Evolutionary conservation across 2,888 invertebrate genomes (phyloP).

Genomic region (Ectemnius continuus): DNA sequence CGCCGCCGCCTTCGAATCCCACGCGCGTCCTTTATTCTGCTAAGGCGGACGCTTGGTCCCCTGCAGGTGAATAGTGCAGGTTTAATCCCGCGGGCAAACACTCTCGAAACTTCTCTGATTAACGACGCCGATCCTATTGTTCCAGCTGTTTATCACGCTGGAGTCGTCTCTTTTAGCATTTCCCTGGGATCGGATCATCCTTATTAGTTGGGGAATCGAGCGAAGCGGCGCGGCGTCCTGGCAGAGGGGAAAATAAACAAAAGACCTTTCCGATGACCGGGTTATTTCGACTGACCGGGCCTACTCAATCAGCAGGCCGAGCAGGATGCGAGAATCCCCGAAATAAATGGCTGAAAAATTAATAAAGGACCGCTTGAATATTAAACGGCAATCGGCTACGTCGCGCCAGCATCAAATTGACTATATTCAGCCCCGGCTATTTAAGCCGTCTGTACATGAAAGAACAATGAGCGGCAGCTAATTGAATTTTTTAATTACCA

Average conservation of each 20-base stretch:
- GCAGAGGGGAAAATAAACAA: too few species aligned
- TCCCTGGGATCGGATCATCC: too few species aligned
- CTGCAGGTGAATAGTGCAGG: background rate
- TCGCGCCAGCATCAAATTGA: background rate
- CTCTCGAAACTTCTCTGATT: conserved; percentile 22
- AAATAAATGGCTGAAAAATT: background rate
- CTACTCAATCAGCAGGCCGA: too few species aligned
- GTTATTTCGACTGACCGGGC: too few species aligned
- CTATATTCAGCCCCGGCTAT: background rate
- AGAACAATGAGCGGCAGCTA: background rate
- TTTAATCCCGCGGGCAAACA: conserved; percentile 14
- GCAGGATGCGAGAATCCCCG: background rate
- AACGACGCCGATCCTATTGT: background rate
- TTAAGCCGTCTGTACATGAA: background rate
- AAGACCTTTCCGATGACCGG: too few species aligned
- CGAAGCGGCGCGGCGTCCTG: too few species aligned
- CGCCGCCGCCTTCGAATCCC: conserved; percentile 40
- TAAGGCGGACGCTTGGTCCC: conserved; percentile 19
- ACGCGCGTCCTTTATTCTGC: conserved; percentile 46
- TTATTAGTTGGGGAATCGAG: too few species aligned
- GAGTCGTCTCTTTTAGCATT: too few species aligned
- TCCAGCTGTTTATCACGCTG: too few species aligned
- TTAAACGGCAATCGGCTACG: background rate
- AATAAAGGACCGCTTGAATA: background rate
- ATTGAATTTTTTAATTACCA: background rate